phyloP scores from a whole-genome alignment of 1,140 invertebrate genomes.

The Tenebrio molitor region DNA sequence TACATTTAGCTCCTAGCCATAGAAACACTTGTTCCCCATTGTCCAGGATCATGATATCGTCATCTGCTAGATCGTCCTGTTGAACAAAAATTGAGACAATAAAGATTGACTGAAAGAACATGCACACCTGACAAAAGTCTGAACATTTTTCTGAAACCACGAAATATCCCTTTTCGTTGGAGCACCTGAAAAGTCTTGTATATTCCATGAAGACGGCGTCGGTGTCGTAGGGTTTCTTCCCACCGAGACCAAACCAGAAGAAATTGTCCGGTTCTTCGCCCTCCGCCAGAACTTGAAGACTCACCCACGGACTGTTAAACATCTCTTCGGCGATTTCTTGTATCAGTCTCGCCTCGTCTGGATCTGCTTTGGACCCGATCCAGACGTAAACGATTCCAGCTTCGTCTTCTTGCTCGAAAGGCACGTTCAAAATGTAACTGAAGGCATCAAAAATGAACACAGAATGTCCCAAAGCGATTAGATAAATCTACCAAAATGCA shows the following conservation, averaged over 20 bases:
- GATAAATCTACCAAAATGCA: constrained; percentile 81
- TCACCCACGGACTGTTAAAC: constrained; percentile 92
- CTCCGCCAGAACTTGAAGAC: constrained; percentile 91
- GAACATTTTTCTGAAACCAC: constrained; percentile 99
- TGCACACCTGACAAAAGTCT: constrained; percentile 96
- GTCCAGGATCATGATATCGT: constrained; percentile 99
- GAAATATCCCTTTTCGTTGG: constrained; percentile 99
- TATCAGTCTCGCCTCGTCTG: constrained; percentile 89
- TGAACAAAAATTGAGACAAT: constrained; percentile 51
- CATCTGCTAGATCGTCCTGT: constrained; percentile 98
- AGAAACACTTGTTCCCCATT: constrained; percentile 98
- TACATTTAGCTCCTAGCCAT: constrained; percentile 96
- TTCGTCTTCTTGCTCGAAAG: constrained; percentile 91
- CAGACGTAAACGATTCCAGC: constrained; percentile 98
- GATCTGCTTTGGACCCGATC: constrained; percentile 92
- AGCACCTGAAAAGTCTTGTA: constrained; percentile 96
- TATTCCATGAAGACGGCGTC: constrained; percentile 95
- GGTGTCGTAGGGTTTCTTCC: constrained; percentile 92
- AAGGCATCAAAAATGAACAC: constrained; percentile 55
- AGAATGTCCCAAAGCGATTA: background rate
- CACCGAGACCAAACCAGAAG: constrained; percentile 97
- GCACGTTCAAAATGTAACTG: constrained; percentile 97
- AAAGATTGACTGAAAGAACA: background rate
- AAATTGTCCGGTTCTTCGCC: constrained; percentile 99
- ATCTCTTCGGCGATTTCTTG: constrained; percentile 96